These are phyloP conservation scores for Spisula subtruncata DNA, from an alignment of 2,888 invertebrate genomes.

Conservation along the genomic window DNA sequence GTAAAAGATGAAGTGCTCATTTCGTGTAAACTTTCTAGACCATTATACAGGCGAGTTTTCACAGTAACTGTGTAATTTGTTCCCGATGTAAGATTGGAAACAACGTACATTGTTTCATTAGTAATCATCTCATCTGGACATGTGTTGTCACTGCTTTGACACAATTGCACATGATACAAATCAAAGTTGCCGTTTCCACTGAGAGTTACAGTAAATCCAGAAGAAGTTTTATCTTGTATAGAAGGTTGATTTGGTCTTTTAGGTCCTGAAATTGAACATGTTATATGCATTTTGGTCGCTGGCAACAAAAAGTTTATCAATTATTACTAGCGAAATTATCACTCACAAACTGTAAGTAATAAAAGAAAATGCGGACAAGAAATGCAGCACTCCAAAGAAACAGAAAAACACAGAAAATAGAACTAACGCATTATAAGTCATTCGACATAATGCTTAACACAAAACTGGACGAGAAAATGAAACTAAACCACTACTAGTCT, in stretches of 20 bases:
- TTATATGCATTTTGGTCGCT: background rate
- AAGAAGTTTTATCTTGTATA: background rate
- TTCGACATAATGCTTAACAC: too few species aligned
- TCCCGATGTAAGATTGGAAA: background rate
- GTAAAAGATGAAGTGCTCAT: background rate
- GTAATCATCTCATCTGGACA: background rate
- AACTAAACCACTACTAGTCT: too few species aligned
- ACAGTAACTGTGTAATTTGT: background rate
- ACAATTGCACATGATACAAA: background rate
- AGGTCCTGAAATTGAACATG: background rate
- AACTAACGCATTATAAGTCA: too few species aligned
- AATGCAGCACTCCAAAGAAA: too few species aligned
- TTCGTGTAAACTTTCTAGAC: background rate
- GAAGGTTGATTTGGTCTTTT: background rate
- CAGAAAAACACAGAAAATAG: too few species aligned
- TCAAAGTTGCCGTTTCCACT: background rate
- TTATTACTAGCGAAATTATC: too few species aligned
- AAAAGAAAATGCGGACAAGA: background rate
- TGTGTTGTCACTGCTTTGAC: background rate
- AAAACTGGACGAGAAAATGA: too few species aligned
- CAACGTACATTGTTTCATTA: background rate
- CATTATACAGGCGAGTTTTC: background rate
- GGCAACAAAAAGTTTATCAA: too few species aligned
- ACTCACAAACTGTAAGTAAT: background rate
- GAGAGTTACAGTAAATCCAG: background rate